Evolutionary conservation across 2,113 vertebrate species (phyloP), one percentile per base, ranked within the genome.

Genomic region (Variabilichromis moorii): DNA sequence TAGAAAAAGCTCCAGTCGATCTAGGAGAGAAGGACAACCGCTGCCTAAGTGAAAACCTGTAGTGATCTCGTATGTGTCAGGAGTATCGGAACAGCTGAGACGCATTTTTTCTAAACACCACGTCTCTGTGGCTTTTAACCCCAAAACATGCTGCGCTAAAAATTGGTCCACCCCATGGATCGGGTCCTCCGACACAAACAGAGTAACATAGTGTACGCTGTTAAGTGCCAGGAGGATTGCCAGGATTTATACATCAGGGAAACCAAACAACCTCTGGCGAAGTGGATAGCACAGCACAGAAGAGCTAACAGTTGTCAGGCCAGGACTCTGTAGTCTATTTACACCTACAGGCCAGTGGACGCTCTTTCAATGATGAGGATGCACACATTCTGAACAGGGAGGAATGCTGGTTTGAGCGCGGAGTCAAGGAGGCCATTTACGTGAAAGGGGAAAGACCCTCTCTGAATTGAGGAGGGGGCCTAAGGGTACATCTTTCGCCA

Each of bases 401-500:
- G 19, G 51, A 53, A 53, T 1, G 51, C 51, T 21, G 51, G 51
- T 53, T 21, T 53, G 19, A 53, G 51, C 3, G 0, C 1, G 0
- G 51, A 53, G 51, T 21, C 51, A 53, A 53, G 10, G 53, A 24
- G 53, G 53, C 53, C 53, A 54, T 54, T 55, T 55, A 55, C 6
- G 10, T 55, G 53, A 55, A 55, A 26, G 12, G 54, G 54, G 54
- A 26, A 55, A 55, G 6, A 26, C 54, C 21, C 13, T 55, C 54
- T 55, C 54, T 55, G 21, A 55, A 55, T 55, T 7, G 12, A 55
- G 54, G 54, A 55, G 21, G 21, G 54, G 54, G 4, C 21, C 54
- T 26, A 55, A 55, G 54, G 11, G 21, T 26, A 26, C 54, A 55
- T 55, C 21, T 55, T 55, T 55, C 7, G 2, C 21, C 54, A 55